A percentile compares a stretch with the other conserved stretches of the same genome.
phyloP scores from a whole-genome alignment of 2,113 vertebrate genomes.

The Echinops telfairi region DNA sequence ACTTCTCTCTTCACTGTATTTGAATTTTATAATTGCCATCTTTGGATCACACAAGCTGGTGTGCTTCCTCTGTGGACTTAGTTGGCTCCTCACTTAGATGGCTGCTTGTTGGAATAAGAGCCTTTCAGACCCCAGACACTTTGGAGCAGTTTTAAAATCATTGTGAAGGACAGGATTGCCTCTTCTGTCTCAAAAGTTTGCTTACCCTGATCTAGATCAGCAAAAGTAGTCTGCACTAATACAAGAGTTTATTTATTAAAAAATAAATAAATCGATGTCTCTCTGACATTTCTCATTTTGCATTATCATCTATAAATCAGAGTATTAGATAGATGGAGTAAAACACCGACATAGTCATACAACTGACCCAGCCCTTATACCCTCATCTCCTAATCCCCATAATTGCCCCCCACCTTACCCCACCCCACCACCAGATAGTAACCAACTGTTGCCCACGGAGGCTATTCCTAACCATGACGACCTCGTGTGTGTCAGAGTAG shows the following conservation, averaged over 20 bases:
- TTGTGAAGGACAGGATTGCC: no score
- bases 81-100: no score
- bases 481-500: neutral
- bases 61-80: no score
- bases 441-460: neutral
- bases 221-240: constrained; percentile 8
- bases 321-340: neutral
- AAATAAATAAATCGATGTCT: neutral
- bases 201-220: neutral
- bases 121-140: no score
- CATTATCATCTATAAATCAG: constrained; percentile 27
- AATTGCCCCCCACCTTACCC: neutral
- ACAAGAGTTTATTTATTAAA: neutral
- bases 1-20: no score
- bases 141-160: no score
- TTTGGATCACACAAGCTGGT: no score
- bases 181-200: no score
- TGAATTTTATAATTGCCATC: no score
- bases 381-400: neutral
- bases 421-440: no score
- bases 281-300: constrained; percentile 23
- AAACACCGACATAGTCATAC: neutral
- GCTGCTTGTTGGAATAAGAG: no score
- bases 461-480: neutral
- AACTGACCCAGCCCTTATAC: neutral